A percentile compares a stretch with the other conserved stretches of the same genome.
These are phyloP conservation scores for Andrena flavipes DNA, from an alignment of 2,888 invertebrate genomes.

Conservation along the genomic window DNA sequence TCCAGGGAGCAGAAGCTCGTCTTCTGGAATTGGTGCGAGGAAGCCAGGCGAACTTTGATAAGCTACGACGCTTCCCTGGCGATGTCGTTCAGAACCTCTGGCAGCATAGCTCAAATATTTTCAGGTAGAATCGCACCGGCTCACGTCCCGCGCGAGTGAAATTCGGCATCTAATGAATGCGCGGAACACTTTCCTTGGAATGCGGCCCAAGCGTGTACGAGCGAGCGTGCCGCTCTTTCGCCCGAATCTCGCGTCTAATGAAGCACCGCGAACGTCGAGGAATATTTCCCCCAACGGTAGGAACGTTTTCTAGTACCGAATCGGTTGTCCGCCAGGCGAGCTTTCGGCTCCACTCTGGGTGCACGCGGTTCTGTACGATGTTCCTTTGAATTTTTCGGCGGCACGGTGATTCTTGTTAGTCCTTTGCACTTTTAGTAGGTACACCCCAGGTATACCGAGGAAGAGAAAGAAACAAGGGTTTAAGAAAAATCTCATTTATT, in stretches of 20 bases:
- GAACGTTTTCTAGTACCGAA: background rate
- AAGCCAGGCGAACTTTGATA: conserved; percentile 74
- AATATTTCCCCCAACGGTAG: conserved; percentile 18
- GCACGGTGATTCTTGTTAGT: too few species aligned
- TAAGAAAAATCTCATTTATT: too few species aligned
- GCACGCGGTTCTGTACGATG: too few species aligned
- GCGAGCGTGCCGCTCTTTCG: conserved; percentile 2
- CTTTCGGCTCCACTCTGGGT: too few species aligned
- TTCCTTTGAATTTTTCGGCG: too few species aligned
- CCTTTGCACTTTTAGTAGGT: too few species aligned
- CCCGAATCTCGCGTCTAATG: conserved; percentile 14
- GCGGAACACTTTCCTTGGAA: conserved; percentile 35
- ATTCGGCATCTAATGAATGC: conserved; percentile 41
- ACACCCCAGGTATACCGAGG: too few species aligned
- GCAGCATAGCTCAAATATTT: conserved; percentile 73
- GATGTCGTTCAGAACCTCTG: conserved; percentile 73
- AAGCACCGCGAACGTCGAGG: conserved; percentile 22
- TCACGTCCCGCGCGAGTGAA: conserved; percentile 48
- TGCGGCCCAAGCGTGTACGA: conserved; percentile 11
- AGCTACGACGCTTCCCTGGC: conserved; percentile 76
- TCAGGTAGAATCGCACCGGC: conserved; percentile 60
- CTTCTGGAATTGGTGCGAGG: conserved; percentile 83
- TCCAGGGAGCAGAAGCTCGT: conserved; percentile 78
- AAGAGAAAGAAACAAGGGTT: too few species aligned
- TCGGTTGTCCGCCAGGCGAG: background rate